Evolutionary conservation across 2,888 invertebrate genomes (phyloP), one percentile per base, ranked within the genome.

Genomic region (Morpho deidamia): DNA sequence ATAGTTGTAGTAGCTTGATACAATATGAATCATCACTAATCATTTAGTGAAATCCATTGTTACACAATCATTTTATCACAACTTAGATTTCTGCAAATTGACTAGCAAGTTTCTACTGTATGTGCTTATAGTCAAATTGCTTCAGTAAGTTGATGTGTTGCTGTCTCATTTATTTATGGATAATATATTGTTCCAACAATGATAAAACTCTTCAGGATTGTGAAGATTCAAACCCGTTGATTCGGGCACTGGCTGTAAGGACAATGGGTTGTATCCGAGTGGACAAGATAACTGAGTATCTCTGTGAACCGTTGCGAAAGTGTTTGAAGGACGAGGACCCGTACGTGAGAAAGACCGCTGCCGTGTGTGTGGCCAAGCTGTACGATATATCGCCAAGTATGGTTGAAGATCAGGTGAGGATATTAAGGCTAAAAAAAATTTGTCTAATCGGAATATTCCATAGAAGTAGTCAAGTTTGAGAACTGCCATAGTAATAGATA

Each of bases 181-280:
- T 54, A 55, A 50, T 51, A 50, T 40, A 40, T 40, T n/a, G 12
- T 34, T 14, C 14, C 49, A 41, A 48, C 14, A 41, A 41, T 10
- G 11, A 11, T 11, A 35, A 12, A 34, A 14, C 34, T 51, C 47
- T 58, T 57, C 86, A 98, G 97, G 99, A 99, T 89, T 99, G 99
- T 89, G 99, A 99, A 91, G 99, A 99, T 86, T 97, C 99, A 9
- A 99, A 99, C 91, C 99, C 99, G 34, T 90, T 99, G 77, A 99
- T 99, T 76, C 93, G 99, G 65, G 99, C 99, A 1, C 88, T 99
- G 74, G 99, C 99, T 37, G 99, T 99, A 34, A 92, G 99, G 56
- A 99, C 99, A 11, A 99, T 99, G 99, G 99, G 99, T 51, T 99
- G 99, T 81, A 99, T 99, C 76, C 93, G 99, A 10, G 99, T 99